Evolutionary conservation across 2,888 invertebrate species (phyloP).

Genomic region (Cheilosia scutellata): DNA sequence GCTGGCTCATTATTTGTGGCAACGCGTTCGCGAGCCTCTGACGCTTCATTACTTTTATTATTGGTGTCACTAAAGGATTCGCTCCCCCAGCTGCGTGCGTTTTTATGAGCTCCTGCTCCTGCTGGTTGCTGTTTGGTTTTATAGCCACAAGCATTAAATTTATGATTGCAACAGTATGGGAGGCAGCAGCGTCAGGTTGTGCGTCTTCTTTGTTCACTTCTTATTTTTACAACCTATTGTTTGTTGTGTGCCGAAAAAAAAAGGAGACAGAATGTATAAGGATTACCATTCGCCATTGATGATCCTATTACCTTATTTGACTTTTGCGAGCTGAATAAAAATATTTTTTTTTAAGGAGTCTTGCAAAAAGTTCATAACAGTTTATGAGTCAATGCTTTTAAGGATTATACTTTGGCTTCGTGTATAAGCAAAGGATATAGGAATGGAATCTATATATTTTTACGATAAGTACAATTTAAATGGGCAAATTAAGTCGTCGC

Average conservation of each 20-base stretch:
- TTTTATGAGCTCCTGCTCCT: conserved; percentile 39
- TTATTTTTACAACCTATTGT: conserved; percentile 37
- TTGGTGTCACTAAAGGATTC: conserved; percentile 69
- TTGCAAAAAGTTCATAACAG: conserved; percentile 62
- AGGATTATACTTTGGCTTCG: conserved; percentile 51
- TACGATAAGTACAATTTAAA: conserved; percentile 74
- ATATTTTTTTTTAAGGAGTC: conserved; percentile 38
- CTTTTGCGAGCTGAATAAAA: conserved; percentile 35
- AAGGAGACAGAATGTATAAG: conserved; percentile 39
- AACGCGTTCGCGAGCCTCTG: conserved; percentile 38
- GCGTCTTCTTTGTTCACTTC: conserved; percentile 29
- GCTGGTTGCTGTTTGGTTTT: conserved; percentile 60
- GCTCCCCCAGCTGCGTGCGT: conserved; percentile 11
- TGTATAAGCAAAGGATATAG: conserved; percentile 45
- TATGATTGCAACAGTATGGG: conserved; percentile 58
- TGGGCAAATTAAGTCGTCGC: conserved; percentile 60
- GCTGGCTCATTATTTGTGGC: conserved; percentile 62
- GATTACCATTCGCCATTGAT: conserved; percentile 52
- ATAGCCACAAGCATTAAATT: conserved; percentile 66
- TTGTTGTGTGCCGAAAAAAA: conserved; percentile 2
- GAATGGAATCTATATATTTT: conserved; percentile 55
- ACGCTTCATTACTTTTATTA: conserved; percentile 73
- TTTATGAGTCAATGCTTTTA: conserved; percentile 72
- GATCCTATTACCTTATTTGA: conserved; percentile 56
- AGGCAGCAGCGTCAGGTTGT: neutral